These are phyloP conservation scores for Cryptocheilus praepositus DNA, from an alignment of 2,888 invertebrate species.

Conservation along the genomic window DNA sequence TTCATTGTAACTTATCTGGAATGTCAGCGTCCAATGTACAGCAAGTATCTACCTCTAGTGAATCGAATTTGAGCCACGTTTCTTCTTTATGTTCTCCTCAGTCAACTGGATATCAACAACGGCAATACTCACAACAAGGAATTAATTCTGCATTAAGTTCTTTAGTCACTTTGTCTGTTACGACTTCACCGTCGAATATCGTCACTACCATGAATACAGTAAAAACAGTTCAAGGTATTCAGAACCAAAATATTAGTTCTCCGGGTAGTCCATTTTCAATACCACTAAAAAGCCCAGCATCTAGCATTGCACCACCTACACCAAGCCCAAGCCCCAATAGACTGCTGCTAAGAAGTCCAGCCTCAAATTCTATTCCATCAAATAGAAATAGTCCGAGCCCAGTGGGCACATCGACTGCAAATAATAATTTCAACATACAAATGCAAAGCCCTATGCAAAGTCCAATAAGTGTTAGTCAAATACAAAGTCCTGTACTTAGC, in stretches of 20 bases:
- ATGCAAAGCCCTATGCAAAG: constrained; percentile 74
- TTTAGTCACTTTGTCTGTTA: constrained; percentile 56
- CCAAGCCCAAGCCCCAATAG: constrained; percentile 73
- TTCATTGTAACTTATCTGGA: constrained; percentile 68
- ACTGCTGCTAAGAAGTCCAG: constrained; percentile 70
- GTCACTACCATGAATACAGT: constrained; percentile 63
- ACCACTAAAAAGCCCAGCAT: constrained; percentile 72
- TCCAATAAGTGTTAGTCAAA: constrained; percentile 71
- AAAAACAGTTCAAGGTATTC: constrained; percentile 71
- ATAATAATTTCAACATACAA: constrained; percentile 68
- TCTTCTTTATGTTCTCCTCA: constrained; percentile 59
- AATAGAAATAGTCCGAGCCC: constrained; percentile 72
- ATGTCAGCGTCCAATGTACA: constrained; percentile 64
- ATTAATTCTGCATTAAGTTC: constrained; percentile 55
- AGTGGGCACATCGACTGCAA: constrained; percentile 65
- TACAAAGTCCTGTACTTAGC: constrained; percentile 72
- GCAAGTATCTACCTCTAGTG: constrained; percentile 61
- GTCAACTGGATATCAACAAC: constrained; percentile 61
- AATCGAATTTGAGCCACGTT: constrained; percentile 62
- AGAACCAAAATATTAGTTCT: constrained; percentile 68
- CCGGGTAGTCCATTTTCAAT: constrained; percentile 73
- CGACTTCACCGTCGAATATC: constrained; percentile 53
- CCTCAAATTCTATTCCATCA: constrained; percentile 72
- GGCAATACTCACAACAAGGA: constrained; percentile 66
- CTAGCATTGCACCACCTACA: constrained; percentile 72